Base-by-base conservation (phyloP, 2,797 vertebrate species). In the Bryconaethiops microstoma region DNA sequence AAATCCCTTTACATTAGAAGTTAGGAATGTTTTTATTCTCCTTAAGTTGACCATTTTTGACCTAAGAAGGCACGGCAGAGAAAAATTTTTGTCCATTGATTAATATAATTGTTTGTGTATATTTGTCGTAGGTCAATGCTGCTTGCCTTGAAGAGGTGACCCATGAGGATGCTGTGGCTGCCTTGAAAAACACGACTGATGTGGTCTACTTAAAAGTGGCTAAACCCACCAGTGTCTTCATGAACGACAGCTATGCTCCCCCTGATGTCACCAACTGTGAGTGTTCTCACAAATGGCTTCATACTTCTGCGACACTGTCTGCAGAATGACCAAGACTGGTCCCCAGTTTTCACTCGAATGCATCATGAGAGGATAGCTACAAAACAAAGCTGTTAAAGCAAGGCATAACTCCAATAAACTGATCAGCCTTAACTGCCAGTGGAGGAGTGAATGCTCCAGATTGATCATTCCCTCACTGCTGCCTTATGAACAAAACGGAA, bases 151-250 rank as follows among this genome's bases (percentile, higher is more conserved):
- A 99, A 92, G 97, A 99, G 88, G 98, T 99, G 83, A 95, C 95
- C 85, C 98, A 99, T 35, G 98, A 99, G 92, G 97, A 99, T 77
- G 98, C 98, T 10, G 98, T 99, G 87, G 94, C 96, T 9, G 98
- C 97, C 85, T 94, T 99, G 88, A 99, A 99, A 92, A 98, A 97
- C 59, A 99, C 97, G 10, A 94, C 97, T 23, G 98, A 99, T 76
- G 96, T 97, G 5, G 98, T 99, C 84, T 97, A 96, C 90, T 94
- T 99, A 86, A 97, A 96, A 86, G 96, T 99, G 84, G 96, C 97
- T 85, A 99, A 99, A 90, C 97, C 97, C 83, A 96, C 95, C 85
- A 96, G 96, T 84, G 90, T 99, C 87, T 97, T 97, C 88, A 96
- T 99, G 92, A 97, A 96, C n/a, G 98, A 99, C 88, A 95, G 93